Conservation (phyloP, 64 coral and sea anemone species). For the Pocillopora verrucosa region DNA sequence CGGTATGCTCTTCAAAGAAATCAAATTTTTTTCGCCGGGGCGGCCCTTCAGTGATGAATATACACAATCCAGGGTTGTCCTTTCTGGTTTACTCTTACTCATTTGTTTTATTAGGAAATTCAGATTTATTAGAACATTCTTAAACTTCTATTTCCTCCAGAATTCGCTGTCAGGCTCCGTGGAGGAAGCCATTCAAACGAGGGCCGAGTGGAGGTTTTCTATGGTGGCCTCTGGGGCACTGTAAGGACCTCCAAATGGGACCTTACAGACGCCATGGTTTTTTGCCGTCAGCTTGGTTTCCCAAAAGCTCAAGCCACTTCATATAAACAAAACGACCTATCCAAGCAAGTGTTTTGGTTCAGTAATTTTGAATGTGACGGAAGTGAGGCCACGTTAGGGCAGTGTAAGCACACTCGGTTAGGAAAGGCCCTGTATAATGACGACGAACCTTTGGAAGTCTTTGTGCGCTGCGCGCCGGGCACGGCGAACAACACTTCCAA, state of each 20-base stretch:
- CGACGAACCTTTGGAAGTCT: neutral
- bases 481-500: neutral
- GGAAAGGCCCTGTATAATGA: neutral
- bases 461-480: neutral
- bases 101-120: no score
- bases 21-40: no score
- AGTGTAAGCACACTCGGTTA: neutral
- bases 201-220: constrained; percentile 35
- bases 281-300: constrained; percentile 35
- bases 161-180: constrained; percentile 10
- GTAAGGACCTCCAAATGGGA: constrained; percentile 5
- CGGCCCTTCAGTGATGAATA: no score
- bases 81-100: no score
- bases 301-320: neutral
- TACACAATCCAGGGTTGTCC: no score
- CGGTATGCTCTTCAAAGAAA: no score
- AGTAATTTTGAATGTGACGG: constrained; percentile 27
- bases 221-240: constrained; percentile 38
- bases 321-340: neutral
- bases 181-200: neutral
- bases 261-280: constrained; percentile 7
- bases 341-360: constrained; percentile 7
- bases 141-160: neutral
- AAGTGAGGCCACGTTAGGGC: constrained; percentile 1
- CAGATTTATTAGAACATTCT: no score